Conservation (phyloP, 2,797 vertebrate genomes). For the Ceyx erithaca region DNA sequence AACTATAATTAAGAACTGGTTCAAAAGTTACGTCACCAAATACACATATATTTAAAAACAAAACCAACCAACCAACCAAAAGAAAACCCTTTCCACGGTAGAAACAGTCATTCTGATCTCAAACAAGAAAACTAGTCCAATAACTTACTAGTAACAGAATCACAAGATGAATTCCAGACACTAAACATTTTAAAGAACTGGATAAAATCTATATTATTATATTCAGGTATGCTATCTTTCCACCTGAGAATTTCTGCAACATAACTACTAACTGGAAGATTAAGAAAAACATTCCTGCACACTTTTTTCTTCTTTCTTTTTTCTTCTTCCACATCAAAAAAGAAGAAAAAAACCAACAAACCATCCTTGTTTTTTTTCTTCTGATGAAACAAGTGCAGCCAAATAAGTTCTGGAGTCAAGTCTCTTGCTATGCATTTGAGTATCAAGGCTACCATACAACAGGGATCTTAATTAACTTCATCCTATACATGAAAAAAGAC, state of each 20-base stretch:
- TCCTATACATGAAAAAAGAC: not conserved
- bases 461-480: not conserved
- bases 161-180: not conserved
- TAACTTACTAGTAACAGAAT: not conserved
- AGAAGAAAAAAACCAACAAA: too few relatives aligned
- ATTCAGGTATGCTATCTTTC: not conserved
- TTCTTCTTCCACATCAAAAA: not conserved
- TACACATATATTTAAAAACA: not conserved
- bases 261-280: not conserved
- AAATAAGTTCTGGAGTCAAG: not conserved
- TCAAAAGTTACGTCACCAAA: not conserved
- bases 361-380: not conserved
- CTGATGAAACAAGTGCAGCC: not conserved
- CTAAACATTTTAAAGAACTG: not conserved
- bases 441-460: not conserved
- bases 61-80: too few relatives aligned
- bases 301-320: not conserved
- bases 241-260: not conserved
- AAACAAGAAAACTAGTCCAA: not conserved
- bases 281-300: not conserved
- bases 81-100: not conserved
- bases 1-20: constrained; percentile 34
- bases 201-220: not conserved
- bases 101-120: not conserved
- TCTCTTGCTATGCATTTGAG: not conserved